A percentile compares a stretch with the other conserved stretches of the same genome.
These are phyloP conservation scores for Agelaius phoeniceus DNA, from an alignment of 2,113 vertebrate species.

Conservation along the genomic window DNA sequence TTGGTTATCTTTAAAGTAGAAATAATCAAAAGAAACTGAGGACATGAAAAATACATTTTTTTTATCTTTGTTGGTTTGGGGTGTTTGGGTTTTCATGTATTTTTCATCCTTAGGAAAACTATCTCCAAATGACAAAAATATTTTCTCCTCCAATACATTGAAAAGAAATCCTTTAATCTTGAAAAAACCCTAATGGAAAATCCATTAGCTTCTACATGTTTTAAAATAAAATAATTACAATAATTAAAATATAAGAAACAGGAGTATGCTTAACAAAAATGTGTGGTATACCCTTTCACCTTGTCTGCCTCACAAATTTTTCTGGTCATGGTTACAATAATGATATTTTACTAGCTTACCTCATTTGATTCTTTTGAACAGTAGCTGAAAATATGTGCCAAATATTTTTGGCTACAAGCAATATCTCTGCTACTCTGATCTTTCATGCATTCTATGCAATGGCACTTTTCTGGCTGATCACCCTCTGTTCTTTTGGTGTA, in stretches of 20 bases:
- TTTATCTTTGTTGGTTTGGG: background rate
- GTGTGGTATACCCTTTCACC: background rate
- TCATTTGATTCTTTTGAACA: background rate
- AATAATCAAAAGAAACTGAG: background rate
- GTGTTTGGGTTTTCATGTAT: background rate
- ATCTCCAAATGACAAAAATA: background rate
- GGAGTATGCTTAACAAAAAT: background rate
- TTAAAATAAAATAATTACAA: background rate
- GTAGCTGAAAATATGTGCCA: background rate
- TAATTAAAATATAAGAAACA: background rate
- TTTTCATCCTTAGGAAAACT: background rate
- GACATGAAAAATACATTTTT: background rate
- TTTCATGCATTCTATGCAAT: background rate
- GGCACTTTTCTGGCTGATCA: slow-evolving; percentile 33
- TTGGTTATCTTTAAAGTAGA: background rate
- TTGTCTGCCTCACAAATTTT: background rate
- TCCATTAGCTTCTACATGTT: background rate
- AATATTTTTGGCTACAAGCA: background rate
- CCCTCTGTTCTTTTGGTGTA: slow-evolving; percentile 24
- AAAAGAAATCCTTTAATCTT: background rate
- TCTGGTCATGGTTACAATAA: background rate
- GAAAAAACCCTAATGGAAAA: background rate
- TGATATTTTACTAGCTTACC: background rate
- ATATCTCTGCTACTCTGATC: background rate
- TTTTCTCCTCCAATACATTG: background rate